Evolutionary conservation across 1,140 invertebrate species (phyloP).

Genomic region (Drosophila nigrodunni): DNA sequence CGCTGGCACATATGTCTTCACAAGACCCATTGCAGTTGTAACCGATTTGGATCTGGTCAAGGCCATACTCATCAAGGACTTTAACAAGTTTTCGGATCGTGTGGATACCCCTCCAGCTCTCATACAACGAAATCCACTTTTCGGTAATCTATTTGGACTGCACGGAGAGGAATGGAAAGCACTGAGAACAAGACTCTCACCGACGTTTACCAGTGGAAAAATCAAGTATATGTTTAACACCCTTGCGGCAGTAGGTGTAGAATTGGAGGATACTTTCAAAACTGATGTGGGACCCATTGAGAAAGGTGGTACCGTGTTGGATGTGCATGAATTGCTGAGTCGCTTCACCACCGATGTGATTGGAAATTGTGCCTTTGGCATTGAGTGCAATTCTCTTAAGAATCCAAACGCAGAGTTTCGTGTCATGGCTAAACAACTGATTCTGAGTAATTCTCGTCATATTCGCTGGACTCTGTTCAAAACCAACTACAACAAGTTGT

Average conservation of each 20-base stretch:
- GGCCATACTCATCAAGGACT: constrained; percentile 86
- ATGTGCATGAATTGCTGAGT: constrained; percentile 54
- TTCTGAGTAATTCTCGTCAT: background rate
- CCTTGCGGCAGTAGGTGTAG: constrained; percentile 80
- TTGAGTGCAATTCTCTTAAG: constrained; percentile 85
- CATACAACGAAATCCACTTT: constrained; percentile 63
- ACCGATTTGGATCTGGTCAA: constrained; percentile 86
- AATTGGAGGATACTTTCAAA: constrained; percentile 69
- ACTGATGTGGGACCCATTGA: constrained; percentile 11
- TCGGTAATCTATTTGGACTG: constrained; percentile 82
- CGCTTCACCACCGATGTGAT: constrained; percentile 81
- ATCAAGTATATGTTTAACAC: constrained; percentile 86
- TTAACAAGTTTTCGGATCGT: constrained; percentile 85
- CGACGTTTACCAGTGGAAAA: constrained; percentile 86
- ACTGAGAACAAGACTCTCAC: constrained; percentile 85
- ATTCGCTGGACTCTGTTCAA: constrained; percentile 35
- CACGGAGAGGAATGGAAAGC: constrained; percentile 85
- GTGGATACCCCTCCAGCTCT: background rate
- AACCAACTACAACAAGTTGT: constrained; percentile 1
- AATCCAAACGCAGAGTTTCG: constrained; percentile 85
- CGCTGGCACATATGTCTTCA: constrained; percentile 84
- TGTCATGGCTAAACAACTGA: constrained; percentile 13
- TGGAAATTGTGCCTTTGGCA: constrained; percentile 87
- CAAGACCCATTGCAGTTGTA: constrained; percentile 85
- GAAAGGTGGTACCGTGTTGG: constrained; percentile 7